Percentiles rank a stretch among this genome's conserved stretches.
phyloP scores from a whole-genome alignment of 1,140 invertebrate genomes.

The Galleria mellonella region DNA sequence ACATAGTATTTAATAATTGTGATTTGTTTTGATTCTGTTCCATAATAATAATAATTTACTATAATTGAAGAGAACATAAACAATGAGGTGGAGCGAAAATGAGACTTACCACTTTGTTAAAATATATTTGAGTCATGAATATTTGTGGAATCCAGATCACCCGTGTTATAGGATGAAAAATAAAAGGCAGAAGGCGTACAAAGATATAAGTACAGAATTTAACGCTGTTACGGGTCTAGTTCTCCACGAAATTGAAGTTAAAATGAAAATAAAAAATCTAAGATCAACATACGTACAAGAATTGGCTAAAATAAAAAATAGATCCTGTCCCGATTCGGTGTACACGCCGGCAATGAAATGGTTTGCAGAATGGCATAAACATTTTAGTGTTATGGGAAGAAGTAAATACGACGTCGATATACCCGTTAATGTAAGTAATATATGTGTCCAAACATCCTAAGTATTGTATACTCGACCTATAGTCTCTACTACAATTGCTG shows the following conservation, averaged over 20 bases:
- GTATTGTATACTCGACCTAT: too few relatives aligned
- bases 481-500: too few relatives aligned
- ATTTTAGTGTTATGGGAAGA: neutral
- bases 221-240: constrained; percentile 39
- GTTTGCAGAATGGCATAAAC: constrained; percentile 49
- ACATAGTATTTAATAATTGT: too few relatives aligned
- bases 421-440: too few relatives aligned
- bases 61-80: neutral
- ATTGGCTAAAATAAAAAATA: constrained; percentile 48
- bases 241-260: constrained; percentile 41
- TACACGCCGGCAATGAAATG: constrained; percentile 51
- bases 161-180: constrained; percentile 42
- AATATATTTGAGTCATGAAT: constrained; percentile 55
- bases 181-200: constrained; percentile 43
- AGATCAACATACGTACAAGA: constrained; percentile 62
- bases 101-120: constrained; percentile 59
- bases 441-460: too few relatives aligned
- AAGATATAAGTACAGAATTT: constrained; percentile 44
- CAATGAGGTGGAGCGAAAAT: constrained; percentile 4
- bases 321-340: constrained; percentile 26
- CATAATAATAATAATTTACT: too few relatives aligned
- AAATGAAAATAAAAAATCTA: constrained; percentile 64
- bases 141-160: constrained; percentile 58
- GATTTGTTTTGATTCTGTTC: too few relatives aligned
- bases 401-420: too few relatives aligned